Base-by-base conservation (phyloP, 2,888 invertebrate genomes). In the Diachrysia chrysitis region DNA sequence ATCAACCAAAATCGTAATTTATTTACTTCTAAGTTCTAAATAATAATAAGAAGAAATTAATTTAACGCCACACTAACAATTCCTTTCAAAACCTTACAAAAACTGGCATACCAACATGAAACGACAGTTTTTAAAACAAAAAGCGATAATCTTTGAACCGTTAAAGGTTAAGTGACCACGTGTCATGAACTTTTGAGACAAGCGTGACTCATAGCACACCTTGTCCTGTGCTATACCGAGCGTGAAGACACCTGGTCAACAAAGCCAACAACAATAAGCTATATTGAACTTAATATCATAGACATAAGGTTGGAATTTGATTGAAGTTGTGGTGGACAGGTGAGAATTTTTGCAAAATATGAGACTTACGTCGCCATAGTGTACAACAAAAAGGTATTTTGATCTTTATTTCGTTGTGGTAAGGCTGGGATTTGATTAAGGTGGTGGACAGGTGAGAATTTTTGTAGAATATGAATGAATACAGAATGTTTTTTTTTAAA, bases 181-280 rank as follows among this genome's bases (percentile, higher is more conserved):
- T 89, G 93, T 85, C 67, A 46, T 78, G 87, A 88, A 90, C 90
- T 90, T 89, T 87, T 85, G 77, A 81, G 81, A 84, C 82, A n/a
- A n/a, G 81, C 70, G 83, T 92, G 91, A 92, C 75, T 89, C 89
- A 87, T n/a, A 80, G 80, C 55, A 79, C 86, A 89, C 89, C 87
- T 86, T 82, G 75, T 81, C 62, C 71, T 58, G 89, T 92, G 90
- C 81, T 82, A 84, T 90, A 90, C 90, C 89, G 85, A 91, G 78
- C 92, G 88, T 93, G 85, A 91, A 89, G 78, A 75, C 93, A 94
- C 93, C 93, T 93, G 93, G 93, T 73, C 81, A 85, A 70, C 69
- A 69, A 79, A 77, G 19, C 32, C 12, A 12, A n/a, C 12, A 2
- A 1, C 12, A 4, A 12, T 37, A 63, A n/a, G 57, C 56, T 14